Evolutionary conservation across 1,140 invertebrate species (phyloP), one percentile per base, ranked within the genome.

Genomic region (Parasteatoda tepidariorum): DNA sequence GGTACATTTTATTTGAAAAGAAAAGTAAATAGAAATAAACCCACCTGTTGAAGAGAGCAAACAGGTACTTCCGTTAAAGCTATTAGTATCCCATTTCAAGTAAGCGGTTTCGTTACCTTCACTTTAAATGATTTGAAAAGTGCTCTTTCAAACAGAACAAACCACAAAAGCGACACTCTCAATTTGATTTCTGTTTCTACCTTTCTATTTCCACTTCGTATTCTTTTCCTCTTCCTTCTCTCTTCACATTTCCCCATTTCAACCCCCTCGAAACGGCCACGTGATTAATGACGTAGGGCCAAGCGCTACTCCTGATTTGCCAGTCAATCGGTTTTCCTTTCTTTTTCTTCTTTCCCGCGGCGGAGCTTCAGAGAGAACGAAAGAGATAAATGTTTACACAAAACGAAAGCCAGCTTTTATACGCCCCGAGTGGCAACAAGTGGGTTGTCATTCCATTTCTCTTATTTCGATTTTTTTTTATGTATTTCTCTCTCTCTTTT

Each of bases 111-210:
- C 33, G 22, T 61, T 24, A 33, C 34, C 31, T 33, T 5, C 34
- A 24, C 61, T 76, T 62, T 61, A 54, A 82, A 59, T 33, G n/a
- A 62, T 68, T 68, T 61, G 59, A 41, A 66, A 57, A 67, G 61
- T 33, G 73, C 76, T 67, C 54, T 59, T 18, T 66, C 59, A 59
- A 48, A 67, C 64, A 68, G 66, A 82, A 71, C 78, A 82, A 70
- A 82, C 78, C 78, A 48, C 78, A 82, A 48, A 55, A 82, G 78
- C 78, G 78, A 82, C 78, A 68, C 38, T 79, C 76, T 68, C 62
- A 82, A 82, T 82, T 82, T 38, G 78, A 82, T 82, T 82, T 76
- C 73, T 82, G 78, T 82, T 82, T 82, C 78, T 71, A 82, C 55
- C 78, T 61, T 71, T 82, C 78, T 82, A 70, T 82, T 71, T 70